phyloP scores from a whole-genome alignment of 1,140 invertebrate genomes.

The Cotesia chilonis region DNA sequence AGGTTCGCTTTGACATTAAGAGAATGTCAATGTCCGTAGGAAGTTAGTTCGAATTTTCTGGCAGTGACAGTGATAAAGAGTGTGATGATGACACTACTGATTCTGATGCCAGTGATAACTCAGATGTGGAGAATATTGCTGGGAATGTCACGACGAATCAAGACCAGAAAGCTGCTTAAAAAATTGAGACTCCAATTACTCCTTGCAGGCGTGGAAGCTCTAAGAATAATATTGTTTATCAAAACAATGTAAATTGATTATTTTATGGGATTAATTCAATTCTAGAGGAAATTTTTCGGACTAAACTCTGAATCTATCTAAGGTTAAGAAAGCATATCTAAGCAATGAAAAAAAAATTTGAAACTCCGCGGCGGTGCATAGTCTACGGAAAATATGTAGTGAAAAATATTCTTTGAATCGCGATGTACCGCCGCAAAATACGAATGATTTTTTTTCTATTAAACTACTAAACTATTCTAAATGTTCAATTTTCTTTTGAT shows the following conservation, averaged over 20 bases:
- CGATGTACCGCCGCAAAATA: too few relatives aligned
- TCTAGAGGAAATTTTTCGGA: too few relatives aligned
- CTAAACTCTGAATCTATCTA: too few relatives aligned
- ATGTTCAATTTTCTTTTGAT: too few relatives aligned
- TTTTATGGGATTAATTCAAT: too few relatives aligned
- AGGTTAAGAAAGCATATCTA: too few relatives aligned
- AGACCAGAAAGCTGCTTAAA: constrained; percentile 18
- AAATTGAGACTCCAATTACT: constrained; percentile 33
- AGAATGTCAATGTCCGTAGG: constrained; percentile 57
- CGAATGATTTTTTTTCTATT: too few relatives aligned
- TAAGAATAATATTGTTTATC: constrained; percentile 38
- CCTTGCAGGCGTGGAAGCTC: constrained; percentile 34
- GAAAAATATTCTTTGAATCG: too few relatives aligned
- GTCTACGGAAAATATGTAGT: too few relatives aligned
- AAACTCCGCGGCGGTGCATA: too few relatives aligned
- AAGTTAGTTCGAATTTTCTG: constrained; percentile 51
- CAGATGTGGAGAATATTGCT: constrained; percentile 4
- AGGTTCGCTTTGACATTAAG: constrained; percentile 46
- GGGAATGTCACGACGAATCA: constrained; percentile 13
- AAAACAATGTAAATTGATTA: constrained; percentile 52
- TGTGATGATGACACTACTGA: constrained; percentile 50
- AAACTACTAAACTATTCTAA: too few relatives aligned
- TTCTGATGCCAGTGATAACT: constrained; percentile 44
- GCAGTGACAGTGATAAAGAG: constrained; percentile 47
- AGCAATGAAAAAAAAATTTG: too few relatives aligned